Conservation (phyloP, 2,113 vertebrate species). For the Myiozetetes cayanensis region DNA sequence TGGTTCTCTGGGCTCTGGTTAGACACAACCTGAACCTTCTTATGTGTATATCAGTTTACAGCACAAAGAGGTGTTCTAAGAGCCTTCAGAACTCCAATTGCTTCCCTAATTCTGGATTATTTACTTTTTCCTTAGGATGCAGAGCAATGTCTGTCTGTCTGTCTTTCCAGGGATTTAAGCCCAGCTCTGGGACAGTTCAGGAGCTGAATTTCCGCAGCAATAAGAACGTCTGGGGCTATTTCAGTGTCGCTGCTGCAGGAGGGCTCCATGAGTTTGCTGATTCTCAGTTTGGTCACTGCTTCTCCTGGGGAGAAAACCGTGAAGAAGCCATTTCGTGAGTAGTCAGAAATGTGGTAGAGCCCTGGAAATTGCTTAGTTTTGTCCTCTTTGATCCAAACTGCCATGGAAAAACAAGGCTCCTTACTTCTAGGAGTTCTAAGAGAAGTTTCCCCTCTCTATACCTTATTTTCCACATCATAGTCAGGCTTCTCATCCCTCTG, state of each 20-base stretch:
- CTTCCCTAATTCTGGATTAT: background rate
- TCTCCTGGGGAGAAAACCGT: slow-evolving; percentile 98
- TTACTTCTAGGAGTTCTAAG: background rate
- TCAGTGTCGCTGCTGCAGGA: slow-evolving; percentile 96
- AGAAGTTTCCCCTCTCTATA: background rate
- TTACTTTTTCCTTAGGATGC: background rate
- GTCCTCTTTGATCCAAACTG: background rate
- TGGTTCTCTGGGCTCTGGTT: background rate
- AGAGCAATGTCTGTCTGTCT: slow-evolving; percentile 27
- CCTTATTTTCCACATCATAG: background rate
- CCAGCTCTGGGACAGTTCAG: slow-evolving; percentile 96
- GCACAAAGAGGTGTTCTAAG: background rate
- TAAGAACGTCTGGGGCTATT: slow-evolving; percentile 99
- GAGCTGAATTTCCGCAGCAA: slow-evolving; percentile 99
- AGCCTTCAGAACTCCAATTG: background rate
- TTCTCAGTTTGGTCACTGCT: slow-evolving; percentile 98
- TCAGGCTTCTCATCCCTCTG: background rate
- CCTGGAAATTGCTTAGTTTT: background rate
- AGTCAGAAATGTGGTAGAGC: background rate
- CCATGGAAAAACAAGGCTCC: background rate
- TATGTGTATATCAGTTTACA: fast-evolving
- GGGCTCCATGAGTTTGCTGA: slow-evolving; percentile 98
- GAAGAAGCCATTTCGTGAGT: slow-evolving; percentile 99
- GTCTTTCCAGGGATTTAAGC: slow-evolving; percentile 90
- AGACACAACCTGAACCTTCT: background rate